Conservation (phyloP, 2,888 invertebrate species). For the Theristus sp. region DNA sequence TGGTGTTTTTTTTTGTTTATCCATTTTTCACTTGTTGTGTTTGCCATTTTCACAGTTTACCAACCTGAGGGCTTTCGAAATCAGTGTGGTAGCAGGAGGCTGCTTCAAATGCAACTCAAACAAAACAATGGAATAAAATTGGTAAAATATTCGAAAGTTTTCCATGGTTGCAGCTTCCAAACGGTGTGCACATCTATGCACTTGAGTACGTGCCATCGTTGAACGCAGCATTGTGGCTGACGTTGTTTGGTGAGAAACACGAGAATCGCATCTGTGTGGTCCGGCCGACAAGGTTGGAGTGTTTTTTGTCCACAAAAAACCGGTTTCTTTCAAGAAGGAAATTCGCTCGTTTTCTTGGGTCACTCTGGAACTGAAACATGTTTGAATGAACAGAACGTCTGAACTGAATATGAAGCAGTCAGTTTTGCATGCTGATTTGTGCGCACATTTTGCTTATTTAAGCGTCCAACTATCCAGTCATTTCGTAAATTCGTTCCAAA, state of each 20-base stretch:
- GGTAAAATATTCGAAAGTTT: no score
- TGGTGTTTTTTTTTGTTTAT: neutral
- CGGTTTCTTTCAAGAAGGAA: neutral
- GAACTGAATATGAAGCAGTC: neutral
- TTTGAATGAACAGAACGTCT: neutral
- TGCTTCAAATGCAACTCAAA: no score
- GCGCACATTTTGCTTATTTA: no score
- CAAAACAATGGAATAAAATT: no score
- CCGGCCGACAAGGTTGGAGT: neutral
- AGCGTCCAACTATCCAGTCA: no score
- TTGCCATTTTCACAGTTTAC: neutral
- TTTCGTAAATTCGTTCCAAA: no score
- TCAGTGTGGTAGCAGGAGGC: no score
- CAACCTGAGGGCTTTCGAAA: no score
- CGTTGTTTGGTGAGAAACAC: neutral
- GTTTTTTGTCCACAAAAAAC: neutral
- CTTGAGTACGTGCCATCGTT: neutral
- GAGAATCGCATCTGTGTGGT: neutral
- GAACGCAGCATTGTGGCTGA: neutral
- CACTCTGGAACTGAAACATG: neutral
- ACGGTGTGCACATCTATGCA: neutral
- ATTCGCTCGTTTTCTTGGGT: neutral
- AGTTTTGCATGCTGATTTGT: neutral
- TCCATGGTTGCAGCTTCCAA: neutral
- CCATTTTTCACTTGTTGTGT: neutral